Evolutionary conservation across 2,888 invertebrate species (phyloP).

Genomic region (Brenthis daphne): DNA sequence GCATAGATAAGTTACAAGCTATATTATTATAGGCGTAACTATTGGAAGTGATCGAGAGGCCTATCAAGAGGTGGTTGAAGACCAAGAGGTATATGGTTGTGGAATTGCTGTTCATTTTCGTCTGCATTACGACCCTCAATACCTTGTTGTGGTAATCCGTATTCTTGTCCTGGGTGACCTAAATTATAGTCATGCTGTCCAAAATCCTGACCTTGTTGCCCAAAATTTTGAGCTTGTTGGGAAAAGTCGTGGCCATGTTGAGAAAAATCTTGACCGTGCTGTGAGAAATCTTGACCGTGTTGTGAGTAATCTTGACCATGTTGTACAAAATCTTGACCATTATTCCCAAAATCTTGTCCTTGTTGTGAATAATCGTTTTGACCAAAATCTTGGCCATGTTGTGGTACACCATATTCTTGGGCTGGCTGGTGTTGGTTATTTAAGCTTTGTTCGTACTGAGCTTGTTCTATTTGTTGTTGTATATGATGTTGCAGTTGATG

Average conservation of each 20-base stretch:
- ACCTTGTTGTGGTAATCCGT: slow-evolving; percentile 62
- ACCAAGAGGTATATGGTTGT: slow-evolving; percentile 73
- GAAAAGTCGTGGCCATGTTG: slow-evolving; percentile 40
- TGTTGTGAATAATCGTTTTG: slow-evolving; percentile 25
- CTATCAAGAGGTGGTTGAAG: slow-evolving; percentile 73
- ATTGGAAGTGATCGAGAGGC: slow-evolving; percentile 73
- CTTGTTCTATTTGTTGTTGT: slow-evolving; percentile 70
- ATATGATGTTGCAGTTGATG: slow-evolving; percentile 68
- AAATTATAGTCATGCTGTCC: slow-evolving; percentile 42
- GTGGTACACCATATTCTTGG: slow-evolving; percentile 47
- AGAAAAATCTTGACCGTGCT: slow-evolving; percentile 38
- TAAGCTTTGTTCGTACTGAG: slow-evolving; percentile 49
- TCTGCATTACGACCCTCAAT: slow-evolving; percentile 69
- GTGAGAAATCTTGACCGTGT: slow-evolving; percentile 37
- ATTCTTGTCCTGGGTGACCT: slow-evolving; percentile 50
- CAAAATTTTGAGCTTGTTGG: slow-evolving; percentile 43
- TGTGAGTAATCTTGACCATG: slow-evolving; percentile 39
- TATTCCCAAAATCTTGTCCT: slow-evolving; percentile 26
- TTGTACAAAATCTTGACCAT: slow-evolving; percentile 33
- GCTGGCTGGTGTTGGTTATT: slow-evolving; percentile 49
- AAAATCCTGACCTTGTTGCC: slow-evolving; percentile 45
- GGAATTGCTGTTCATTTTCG: slow-evolving; percentile 56
- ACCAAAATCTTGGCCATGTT: slow-evolving; percentile 39
- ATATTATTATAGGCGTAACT: slow-evolving; percentile 44
- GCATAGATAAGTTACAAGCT: slow-evolving; percentile 31